Evolutionary conservation across 2,797 vertebrate species (phyloP).

Genomic region (Mormyrus hasselquistii): DNA sequence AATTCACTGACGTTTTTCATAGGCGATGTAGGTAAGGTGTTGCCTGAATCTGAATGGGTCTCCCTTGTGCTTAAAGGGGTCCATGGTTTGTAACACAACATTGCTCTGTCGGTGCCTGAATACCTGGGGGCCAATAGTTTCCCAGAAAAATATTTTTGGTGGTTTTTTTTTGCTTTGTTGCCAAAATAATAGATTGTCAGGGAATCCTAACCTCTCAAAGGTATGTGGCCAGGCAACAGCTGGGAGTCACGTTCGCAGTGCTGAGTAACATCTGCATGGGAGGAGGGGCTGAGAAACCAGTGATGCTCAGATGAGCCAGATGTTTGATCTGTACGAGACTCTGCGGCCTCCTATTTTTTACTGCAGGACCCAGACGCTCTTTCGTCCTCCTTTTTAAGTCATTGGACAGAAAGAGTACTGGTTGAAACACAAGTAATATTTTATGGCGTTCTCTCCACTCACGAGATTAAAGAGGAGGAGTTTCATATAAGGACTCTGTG

Average conservation of each 20-base stretch:
- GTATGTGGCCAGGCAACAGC: not conserved
- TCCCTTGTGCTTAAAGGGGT: constrained; percentile 21
- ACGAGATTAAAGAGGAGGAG: constrained; percentile 64
- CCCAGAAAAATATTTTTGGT: not conserved
- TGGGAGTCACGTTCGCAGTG: constrained; percentile 51
- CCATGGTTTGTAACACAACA: not conserved
- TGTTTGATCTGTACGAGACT: constrained; percentile 68
- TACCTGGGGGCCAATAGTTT: not conserved
- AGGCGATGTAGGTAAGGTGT: constrained; percentile 37
- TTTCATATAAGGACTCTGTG: constrained; percentile 38
- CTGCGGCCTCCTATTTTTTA: constrained; percentile 70
- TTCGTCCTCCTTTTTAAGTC: constrained; percentile 62
- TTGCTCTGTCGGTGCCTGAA: not conserved
- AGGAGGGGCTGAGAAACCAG: constrained; percentile 53
- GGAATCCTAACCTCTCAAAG: not conserved
- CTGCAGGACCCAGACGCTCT: constrained; percentile 61
- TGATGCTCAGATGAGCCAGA: constrained; percentile 61
- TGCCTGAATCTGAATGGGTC: constrained; percentile 29
- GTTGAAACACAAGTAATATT: constrained; percentile 61
- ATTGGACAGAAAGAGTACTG: constrained; percentile 66
- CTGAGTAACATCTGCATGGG: constrained; percentile 61
- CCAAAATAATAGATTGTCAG: not conserved
- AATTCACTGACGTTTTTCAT: constrained; percentile 36
- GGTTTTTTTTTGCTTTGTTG: not conserved
- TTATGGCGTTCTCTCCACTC: constrained; percentile 63